Percentiles rank a stretch among this genome's conserved stretches.
These are phyloP conservation scores for Priapulus caudatus DNA, from an alignment of 2,888 invertebrate species.

Conservation along the genomic window DNA sequence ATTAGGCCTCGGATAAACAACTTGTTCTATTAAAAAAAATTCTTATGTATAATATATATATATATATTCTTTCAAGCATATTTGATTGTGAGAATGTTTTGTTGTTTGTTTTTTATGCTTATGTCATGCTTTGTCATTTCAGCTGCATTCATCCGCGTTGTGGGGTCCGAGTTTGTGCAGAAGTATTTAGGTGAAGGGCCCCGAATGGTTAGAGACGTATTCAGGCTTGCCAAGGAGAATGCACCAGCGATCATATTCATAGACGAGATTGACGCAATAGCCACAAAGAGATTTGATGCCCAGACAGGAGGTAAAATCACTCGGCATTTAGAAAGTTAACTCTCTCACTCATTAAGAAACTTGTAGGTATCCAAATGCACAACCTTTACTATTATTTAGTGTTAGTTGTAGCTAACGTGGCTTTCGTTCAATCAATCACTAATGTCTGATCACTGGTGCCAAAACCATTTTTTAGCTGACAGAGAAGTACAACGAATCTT, in stretches of 20 bases:
- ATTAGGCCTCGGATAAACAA: background rate
- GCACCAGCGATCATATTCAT: constrained; percentile 99
- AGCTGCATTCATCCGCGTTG: constrained; percentile 95
- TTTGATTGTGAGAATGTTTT: too few relatives aligned
- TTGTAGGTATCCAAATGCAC: too few relatives aligned
- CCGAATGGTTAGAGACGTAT: constrained; percentile 97
- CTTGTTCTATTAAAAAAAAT: too few relatives aligned
- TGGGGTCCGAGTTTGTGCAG: constrained; percentile 98
- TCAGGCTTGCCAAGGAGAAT: constrained; percentile 96
- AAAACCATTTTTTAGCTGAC: constrained; percentile 59
- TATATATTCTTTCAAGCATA: too few relatives aligned
- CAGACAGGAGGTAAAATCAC: constrained; percentile 61
- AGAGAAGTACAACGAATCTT: constrained; percentile 96
- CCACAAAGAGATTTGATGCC: constrained; percentile 96
- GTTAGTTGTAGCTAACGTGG: too few relatives aligned
- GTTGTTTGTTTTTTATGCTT: too few relatives aligned
- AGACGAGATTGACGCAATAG: constrained; percentile 99
- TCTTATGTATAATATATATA: too few relatives aligned
- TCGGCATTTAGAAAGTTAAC: too few relatives aligned
- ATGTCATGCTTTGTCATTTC: constrained; percentile 21
- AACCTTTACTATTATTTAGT: too few relatives aligned
- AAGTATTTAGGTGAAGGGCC: constrained; percentile 98
- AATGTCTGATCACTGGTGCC: too few relatives aligned
- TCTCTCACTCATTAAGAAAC: too few relatives aligned
- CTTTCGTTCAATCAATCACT: too few relatives aligned